These are phyloP conservation scores for Drosophila mettleri DNA, from an alignment of 2,888 invertebrate genomes.

Conservation along the genomic window DNA sequence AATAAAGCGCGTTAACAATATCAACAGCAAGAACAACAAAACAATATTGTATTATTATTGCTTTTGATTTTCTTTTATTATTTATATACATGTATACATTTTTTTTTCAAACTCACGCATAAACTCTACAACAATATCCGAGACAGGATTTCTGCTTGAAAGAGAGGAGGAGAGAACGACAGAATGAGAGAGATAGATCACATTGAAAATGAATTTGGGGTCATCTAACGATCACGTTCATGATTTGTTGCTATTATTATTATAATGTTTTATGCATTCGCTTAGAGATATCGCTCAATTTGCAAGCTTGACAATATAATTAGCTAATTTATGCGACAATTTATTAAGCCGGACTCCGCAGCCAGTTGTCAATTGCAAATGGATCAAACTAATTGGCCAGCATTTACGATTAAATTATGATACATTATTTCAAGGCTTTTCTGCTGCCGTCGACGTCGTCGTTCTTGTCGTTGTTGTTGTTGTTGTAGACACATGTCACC, in stretches of 20 bases:
- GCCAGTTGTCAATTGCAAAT: slow-evolving; percentile 26
- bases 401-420: slow-evolving; percentile 31
- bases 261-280: slow-evolving; percentile 45
- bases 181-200: neutral
- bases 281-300: slow-evolving; percentile 56
- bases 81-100: no score
- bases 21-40: slow-evolving; percentile 30
- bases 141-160: slow-evolving; percentile 45
- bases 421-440: slow-evolving; percentile 32
- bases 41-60: slow-evolving; percentile 38
- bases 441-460: neutral
- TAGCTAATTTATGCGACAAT: slow-evolving; percentile 72
- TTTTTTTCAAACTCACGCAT: slow-evolving; percentile 57
- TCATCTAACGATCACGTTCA: slow-evolving; percentile 64
- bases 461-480: neutral
- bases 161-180: neutral
- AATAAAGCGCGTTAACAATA: slow-evolving; percentile 73
- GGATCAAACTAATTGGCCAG: slow-evolving; percentile 41
- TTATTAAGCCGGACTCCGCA: slow-evolving; percentile 13
- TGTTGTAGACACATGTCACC: slow-evolving; percentile 17
- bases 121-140: slow-evolving; percentile 40
- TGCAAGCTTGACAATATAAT: slow-evolving; percentile 73
- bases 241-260: slow-evolving; percentile 56
- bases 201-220: slow-evolving; percentile 42
- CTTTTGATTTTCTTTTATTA: slow-evolving; percentile 35